Evolutionary conservation across 2,113 vertebrate genomes (phyloP), one percentile per base, ranked within the genome.

Genomic region (Ondatra zibethicus): DNA sequence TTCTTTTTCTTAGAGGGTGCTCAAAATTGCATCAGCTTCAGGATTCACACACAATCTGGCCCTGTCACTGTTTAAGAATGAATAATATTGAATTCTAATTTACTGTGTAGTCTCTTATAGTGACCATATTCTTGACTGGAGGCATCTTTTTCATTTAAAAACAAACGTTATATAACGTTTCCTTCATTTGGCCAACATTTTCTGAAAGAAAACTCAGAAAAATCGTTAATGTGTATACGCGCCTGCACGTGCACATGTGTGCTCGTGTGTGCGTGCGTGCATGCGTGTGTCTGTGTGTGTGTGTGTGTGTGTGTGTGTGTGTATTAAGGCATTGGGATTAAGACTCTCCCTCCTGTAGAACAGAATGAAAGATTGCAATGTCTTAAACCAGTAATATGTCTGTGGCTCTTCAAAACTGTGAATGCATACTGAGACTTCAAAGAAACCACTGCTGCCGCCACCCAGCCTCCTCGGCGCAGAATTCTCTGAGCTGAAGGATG

Each of bases 91-190:
- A 39, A 92, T 94, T 88, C 78, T 17, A 80, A 91, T 86, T 65
- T 25, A 90, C 87, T 90, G 7, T n/a, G 4, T 81, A 42, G 31
- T 8, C 50, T 88, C 39, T 94, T 36, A 77, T 36, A 77, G 12
- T 72, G 10, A 29, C 68, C n/a, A 78, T 82, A 63, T 70, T 58
- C 23, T 93, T 68, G 85, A 88, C 39, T 94, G 31, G 23, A 66
- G 7, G 31, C 36, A 91, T 36, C 33, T 76, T 95, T 88, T 93
- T 70, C 72, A 93, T 72, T 78, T 70, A 77, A 92, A 93, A 95
- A 61, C 4, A 50, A 50, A n/a, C 29, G 39, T 31, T 45, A 80
- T 42, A 75, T 39, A 91, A 61, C 1, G 3, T 76, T 96, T 89
- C 31, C 78, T 82, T 95, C 33, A 84, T 72, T 84, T 66, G 84